Evolutionary conservation across 1,140 invertebrate species (phyloP), one percentile per base, ranked within the genome.

Genomic region (Drosophila bocqueti): DNA sequence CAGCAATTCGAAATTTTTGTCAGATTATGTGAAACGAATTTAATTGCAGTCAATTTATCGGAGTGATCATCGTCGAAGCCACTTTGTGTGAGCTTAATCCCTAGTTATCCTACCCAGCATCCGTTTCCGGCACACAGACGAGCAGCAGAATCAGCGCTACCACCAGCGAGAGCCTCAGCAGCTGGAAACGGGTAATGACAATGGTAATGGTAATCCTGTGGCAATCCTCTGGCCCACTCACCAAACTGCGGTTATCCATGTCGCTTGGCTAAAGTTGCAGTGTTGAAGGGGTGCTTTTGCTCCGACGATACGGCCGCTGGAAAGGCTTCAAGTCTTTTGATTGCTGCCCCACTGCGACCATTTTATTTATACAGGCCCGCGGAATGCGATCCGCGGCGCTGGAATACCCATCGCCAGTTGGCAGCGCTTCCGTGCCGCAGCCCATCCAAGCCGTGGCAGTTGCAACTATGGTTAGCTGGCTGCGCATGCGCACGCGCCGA

Each of bases 201-300:
- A n/a, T 6, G 34, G 4, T 46, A 60, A 40, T 26, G 21, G 43
- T 49, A 49, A 52, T 76, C 58, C 57, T 68, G 4, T 16, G 26
- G 40, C 11, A 29, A 18, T 69, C 42, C 43, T 62, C 42, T 31
- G 15, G 6, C 18, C 9, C 13, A 7, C 76, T 85, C 66, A 90
- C 85, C 85, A 61, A 77, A 74, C 76, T 71, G 42, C 85, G 86
- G 73, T 77, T 90, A 77, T 90, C 85, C 85, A 90, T 90, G 16
- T 57, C 64, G 40, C 52, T 81, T 89, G 65, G 31, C 42, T 78
- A 54, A 24, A 54, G 26, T 49, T 63, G 36, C 34, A n/a, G 55
- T 58, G 62, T 21, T 45, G 24, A 40, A 31, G 61, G 62, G 49
- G 65, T 42, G 47, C 60, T 55, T 55, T 62, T 47, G 45, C 43